Evolutionary conservation across 2,888 invertebrate species (phyloP).

Genomic region (Nebria salina): DNA sequence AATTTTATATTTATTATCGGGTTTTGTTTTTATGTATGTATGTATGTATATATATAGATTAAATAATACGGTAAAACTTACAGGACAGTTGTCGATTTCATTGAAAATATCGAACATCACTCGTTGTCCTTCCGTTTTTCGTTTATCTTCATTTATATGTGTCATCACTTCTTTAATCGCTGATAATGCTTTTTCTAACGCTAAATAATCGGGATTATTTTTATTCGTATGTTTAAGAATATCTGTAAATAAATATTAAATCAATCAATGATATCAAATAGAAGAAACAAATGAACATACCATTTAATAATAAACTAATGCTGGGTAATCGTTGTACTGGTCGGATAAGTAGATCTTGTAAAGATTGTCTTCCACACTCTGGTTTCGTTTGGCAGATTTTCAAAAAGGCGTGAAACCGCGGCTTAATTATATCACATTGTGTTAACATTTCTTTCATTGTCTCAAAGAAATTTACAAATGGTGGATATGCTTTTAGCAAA

Average conservation of each 20-base stretch:
- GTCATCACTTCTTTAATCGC: constrained; percentile 93
- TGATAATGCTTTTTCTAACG: constrained; percentile 85
- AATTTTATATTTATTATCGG: too few species aligned
- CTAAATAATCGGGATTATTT: constrained; percentile 86
- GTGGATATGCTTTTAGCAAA: constrained; percentile 93
- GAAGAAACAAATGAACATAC: constrained; percentile 65
- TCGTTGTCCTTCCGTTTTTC: constrained; percentile 94
- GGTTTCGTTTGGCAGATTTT: constrained; percentile 94
- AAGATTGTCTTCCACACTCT: constrained; percentile 94
- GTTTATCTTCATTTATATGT: constrained; percentile 97
- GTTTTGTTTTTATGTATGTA: too few species aligned
- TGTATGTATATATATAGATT: too few species aligned
- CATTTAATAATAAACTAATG: constrained; percentile 91
- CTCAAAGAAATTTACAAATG: constrained; percentile 98
- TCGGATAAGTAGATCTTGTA: constrained; percentile 95
- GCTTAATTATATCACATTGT: constrained; percentile 91
- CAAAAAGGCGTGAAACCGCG: constrained; percentile 97
- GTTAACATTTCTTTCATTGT: constrained; percentile 93
- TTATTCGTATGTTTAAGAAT: constrained; percentile 92
- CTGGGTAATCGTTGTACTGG: constrained; percentile 98
- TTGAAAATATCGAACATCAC: constrained; percentile 98
- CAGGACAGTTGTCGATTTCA: constrained; percentile 97
- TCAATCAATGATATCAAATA: neutral
- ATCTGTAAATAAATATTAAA: constrained; percentile 68
- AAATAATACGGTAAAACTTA: constrained; percentile 60